Percentiles rank a stretch among this genome's conserved stretches.
phyloP scores from a whole-genome alignment of 2,113 vertebrate species.

The Elephas maximus region DNA sequence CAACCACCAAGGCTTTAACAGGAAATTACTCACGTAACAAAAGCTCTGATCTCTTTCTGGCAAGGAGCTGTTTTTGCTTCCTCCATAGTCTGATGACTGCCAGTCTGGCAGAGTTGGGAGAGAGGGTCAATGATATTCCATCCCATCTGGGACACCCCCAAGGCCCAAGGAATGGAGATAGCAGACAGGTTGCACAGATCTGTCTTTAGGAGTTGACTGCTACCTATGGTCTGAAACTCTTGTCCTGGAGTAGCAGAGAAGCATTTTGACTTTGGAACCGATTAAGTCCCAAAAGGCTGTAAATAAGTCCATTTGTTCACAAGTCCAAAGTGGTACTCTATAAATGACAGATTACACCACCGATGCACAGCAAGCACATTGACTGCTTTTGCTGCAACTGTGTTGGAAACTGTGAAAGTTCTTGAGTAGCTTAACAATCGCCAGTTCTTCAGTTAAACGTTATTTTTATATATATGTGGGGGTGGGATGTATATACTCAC shows the following conservation, averaged over 20 bases:
- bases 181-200: not conserved
- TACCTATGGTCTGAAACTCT: not conserved
- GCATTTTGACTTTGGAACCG: not conserved
- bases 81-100: constrained; percentile 23
- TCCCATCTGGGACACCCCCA: not conserved
- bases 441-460: constrained; percentile 55
- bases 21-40: constrained; percentile 53
- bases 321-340: constrained; percentile 56
- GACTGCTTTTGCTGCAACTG: constrained; percentile 24
- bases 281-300: constrained; percentile 39
- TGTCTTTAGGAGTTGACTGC: constrained; percentile 21
- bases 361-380: not conserved
- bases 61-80: not conserved
- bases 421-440: constrained; percentile 22
- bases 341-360: constrained; percentile 29
- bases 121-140: not conserved
- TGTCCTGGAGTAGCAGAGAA: not conserved
- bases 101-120: not conserved
- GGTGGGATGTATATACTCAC: not conserved
- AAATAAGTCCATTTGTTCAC: constrained; percentile 19
- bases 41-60: constrained; percentile 36
- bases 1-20: not conserved
- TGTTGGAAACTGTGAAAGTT: constrained; percentile 21
- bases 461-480: not conserved
- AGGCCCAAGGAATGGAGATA: not conserved